phyloP scores from a whole-genome alignment of 2,888 invertebrate species.

The Sphinx pinastri region DNA sequence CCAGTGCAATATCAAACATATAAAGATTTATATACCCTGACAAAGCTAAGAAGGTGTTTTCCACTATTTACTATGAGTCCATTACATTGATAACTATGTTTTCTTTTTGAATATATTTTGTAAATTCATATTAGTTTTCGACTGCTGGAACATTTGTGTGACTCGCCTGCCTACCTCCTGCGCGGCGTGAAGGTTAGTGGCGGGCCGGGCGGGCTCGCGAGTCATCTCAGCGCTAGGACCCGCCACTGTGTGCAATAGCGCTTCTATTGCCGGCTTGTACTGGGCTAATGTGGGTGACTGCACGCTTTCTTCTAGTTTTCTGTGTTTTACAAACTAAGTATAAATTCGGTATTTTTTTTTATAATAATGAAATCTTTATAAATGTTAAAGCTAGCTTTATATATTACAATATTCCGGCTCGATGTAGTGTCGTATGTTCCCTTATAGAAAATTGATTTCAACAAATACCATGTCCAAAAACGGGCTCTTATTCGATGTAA shows the following conservation, averaged over 20 bases:
- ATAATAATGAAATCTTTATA: too few relatives aligned
- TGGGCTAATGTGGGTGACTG: slow-evolving; percentile 64
- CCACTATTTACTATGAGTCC: background rate
- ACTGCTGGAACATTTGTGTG: slow-evolving; percentile 78
- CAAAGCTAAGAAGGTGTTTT: too few relatives aligned
- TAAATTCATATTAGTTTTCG: slow-evolving; percentile 75
- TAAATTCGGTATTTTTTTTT: too few relatives aligned
- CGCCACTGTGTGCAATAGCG: slow-evolving; percentile 58
- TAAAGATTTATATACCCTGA: too few relatives aligned
- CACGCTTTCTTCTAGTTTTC: slow-evolving; percentile 73
- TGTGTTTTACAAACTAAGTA: slow-evolving; percentile 36
- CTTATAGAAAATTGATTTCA: too few relatives aligned
- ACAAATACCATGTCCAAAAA: too few relatives aligned
- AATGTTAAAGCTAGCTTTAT: too few relatives aligned
- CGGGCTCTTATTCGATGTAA: too few relatives aligned
- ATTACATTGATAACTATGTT: slow-evolving; percentile 52
- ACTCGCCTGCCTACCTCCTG: slow-evolving; percentile 77
- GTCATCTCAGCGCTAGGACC: slow-evolving; percentile 27
- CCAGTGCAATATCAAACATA: too few relatives aligned
- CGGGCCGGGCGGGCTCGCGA: slow-evolving; percentile 49
- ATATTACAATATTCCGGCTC: too few relatives aligned
- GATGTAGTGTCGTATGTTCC: too few relatives aligned
- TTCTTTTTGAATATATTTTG: slow-evolving; percentile 81
- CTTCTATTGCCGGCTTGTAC: slow-evolving; percentile 71
- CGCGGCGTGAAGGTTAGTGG: slow-evolving; percentile 65